phyloP scores from a whole-genome alignment of 2,113 vertebrate species.

The Chamaetylas fuelleborni region DNA sequence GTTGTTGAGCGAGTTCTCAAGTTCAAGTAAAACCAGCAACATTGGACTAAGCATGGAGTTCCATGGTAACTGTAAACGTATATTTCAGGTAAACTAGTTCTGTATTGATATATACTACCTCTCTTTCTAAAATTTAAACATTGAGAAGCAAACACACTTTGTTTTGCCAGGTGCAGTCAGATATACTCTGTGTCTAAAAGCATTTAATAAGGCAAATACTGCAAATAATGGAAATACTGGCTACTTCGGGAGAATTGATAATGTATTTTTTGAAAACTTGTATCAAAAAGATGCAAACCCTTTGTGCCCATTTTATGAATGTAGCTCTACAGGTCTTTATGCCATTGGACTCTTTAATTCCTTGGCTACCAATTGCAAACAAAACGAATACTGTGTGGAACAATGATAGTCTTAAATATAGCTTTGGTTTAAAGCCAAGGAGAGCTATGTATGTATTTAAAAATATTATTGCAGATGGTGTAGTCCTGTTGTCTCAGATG shows the following conservation, averaged over 20 bases:
- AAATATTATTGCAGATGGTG: slow-evolving; percentile 76
- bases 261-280: neutral
- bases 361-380: slow-evolving; percentile 59
- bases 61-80: slow-evolving; percentile 95
- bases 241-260: neutral
- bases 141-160: neutral
- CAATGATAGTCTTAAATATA: slow-evolving; percentile 76
- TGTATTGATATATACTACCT: neutral
- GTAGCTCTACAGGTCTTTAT: neutral
- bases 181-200: neutral
- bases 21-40: slow-evolving; percentile 99
- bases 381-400: slow-evolving; percentile 64
- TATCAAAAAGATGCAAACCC: neutral
- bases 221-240: neutral
- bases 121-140: neutral
- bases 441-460: slow-evolving; percentile 69
- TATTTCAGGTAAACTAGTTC: slow-evolving; percentile 89
- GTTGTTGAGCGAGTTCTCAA: slow-evolving; percentile 96
- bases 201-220: neutral
- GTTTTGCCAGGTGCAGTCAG: neutral
- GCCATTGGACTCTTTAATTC: slow-evolving; percentile 27
- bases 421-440: slow-evolving; percentile 72
- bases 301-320: neutral
- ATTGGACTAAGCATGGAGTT: slow-evolving; percentile 99
- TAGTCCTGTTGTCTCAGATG: slow-evolving; percentile 70